phyloP scores from a whole-genome alignment of 2,113 vertebrate genomes.

The human (Homo sapiens) region DNA sequence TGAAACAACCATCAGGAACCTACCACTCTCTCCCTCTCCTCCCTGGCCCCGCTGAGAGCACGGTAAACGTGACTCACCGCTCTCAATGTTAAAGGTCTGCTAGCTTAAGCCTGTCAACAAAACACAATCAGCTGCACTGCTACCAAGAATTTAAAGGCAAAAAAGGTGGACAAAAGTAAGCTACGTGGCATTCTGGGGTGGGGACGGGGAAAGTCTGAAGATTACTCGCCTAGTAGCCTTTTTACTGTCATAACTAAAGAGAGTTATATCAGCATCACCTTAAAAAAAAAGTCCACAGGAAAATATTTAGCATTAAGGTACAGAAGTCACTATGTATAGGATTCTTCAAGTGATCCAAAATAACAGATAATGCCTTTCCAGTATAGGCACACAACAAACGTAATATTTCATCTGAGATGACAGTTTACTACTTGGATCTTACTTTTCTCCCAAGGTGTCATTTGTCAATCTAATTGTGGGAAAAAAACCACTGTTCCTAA shows the following conservation, averaged over 20 bases:
- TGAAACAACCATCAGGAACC: not conserved
- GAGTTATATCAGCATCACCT: not conserved
- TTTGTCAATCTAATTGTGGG: not conserved
- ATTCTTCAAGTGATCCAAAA: not conserved
- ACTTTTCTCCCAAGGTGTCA: not conserved
- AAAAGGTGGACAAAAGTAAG: not conserved
- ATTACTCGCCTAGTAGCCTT: not conserved
- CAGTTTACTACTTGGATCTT: not conserved
- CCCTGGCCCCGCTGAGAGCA: not conserved
- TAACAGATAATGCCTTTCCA: not conserved
- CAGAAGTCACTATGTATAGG: not conserved
- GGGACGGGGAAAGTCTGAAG: not conserved
- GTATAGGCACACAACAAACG: not conserved
- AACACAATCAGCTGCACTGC: not conserved
- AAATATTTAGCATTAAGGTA: not conserved
- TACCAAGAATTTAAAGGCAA: not conserved
- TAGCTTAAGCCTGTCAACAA: not conserved
- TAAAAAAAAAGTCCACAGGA: not conserved
- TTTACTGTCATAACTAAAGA: not conserved
- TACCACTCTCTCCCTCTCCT: not conserved
- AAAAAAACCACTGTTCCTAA: slow-evolving; percentile 50
- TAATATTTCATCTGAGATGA: not conserved
- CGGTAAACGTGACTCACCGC: not conserved
- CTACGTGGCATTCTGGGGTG: not conserved
- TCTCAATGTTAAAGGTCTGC: not conserved